Conservation (phyloP, 2,113 vertebrate genomes). For the Ivindomyrus marchei region DNA sequence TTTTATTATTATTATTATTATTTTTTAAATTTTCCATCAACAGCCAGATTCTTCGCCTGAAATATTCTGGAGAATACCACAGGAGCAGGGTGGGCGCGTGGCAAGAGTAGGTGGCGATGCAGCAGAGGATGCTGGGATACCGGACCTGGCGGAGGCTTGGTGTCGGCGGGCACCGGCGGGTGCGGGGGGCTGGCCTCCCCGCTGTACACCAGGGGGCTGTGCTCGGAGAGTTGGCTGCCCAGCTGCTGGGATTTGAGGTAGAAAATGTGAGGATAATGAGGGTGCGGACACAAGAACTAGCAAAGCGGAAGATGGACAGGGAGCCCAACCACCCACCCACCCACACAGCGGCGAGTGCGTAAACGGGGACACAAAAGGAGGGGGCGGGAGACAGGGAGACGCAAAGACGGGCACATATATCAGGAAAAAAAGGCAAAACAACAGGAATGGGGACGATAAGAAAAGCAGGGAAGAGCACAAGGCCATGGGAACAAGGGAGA, state of each 20-base stretch:
- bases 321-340: not conserved
- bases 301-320: slow-evolving; percentile 41
- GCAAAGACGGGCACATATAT: slow-evolving; percentile 32
- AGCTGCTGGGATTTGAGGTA: slow-evolving; percentile 83
- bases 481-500: not conserved
- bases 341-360: slow-evolving; percentile 22
- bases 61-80: not conserved
- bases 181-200: slow-evolving; percentile 58
- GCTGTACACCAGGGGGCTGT: slow-evolving; percentile 55
- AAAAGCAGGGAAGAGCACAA: not conserved
- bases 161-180: slow-evolving; percentile 43
- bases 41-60: not conserved
- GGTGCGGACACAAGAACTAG: slow-evolving; percentile 64
- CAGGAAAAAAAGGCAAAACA: slow-evolving; percentile 29
- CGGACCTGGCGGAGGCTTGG: slow-evolving; percentile 57
- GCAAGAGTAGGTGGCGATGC: not conserved
- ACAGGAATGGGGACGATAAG: not conserved
- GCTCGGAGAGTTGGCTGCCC: slow-evolving; percentile 83
- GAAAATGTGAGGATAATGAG: slow-evolving; percentile 73
- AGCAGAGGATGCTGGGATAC: not conserved
- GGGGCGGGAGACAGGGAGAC: slow-evolving; percentile 30
- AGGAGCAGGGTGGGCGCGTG: not conserved
- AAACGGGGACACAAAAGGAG: not conserved
- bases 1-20: not conserved
- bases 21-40: not conserved